A percentile compares a stretch with the other conserved stretches of the same genome.
Evolutionary conservation across 2,888 invertebrate species (phyloP).

Genomic region (Stenotaenia linearis): DNA sequence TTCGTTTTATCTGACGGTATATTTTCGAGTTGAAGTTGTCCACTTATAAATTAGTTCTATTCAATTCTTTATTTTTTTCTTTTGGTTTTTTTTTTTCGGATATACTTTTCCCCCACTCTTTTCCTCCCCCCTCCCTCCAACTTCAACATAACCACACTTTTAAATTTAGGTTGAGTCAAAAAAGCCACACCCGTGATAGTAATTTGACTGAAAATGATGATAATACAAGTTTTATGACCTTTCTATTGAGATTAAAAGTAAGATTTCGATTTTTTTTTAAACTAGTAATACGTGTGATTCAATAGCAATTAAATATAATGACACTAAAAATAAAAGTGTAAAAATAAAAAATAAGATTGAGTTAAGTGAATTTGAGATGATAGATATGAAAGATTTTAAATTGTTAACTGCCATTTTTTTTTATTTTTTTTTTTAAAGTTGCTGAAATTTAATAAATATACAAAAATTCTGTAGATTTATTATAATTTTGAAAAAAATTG

Average conservation of each 20-base stretch:
- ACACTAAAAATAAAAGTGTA: too few relatives aligned
- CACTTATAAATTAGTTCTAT: slow-evolving; percentile 21
- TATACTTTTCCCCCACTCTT: not conserved
- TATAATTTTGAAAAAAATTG: too few relatives aligned
- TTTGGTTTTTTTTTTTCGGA: not conserved
- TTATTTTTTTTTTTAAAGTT: too few relatives aligned
- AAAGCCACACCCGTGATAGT: not conserved
- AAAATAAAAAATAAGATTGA: too few relatives aligned
- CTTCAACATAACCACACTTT: not conserved
- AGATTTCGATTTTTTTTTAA: not conserved
- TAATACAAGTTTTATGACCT: not conserved
- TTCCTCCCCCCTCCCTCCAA: not conserved
- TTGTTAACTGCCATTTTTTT: too few relatives aligned
- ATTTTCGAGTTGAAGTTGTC: not conserved
- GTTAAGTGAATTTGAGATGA: too few relatives aligned
- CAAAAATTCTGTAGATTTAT: too few relatives aligned
- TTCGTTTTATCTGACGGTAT: not conserved
- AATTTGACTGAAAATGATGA: not conserved
- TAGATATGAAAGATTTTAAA: too few relatives aligned
- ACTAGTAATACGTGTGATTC: too few relatives aligned
- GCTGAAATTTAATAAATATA: too few relatives aligned
- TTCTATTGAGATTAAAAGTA: not conserved
- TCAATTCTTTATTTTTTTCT: not conserved
- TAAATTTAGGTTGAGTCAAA: not conserved
- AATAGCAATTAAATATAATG: too few relatives aligned